These are phyloP conservation scores for Cisticola juncidis DNA, from an alignment of 2,113 vertebrate genomes.

Conservation along the genomic window DNA sequence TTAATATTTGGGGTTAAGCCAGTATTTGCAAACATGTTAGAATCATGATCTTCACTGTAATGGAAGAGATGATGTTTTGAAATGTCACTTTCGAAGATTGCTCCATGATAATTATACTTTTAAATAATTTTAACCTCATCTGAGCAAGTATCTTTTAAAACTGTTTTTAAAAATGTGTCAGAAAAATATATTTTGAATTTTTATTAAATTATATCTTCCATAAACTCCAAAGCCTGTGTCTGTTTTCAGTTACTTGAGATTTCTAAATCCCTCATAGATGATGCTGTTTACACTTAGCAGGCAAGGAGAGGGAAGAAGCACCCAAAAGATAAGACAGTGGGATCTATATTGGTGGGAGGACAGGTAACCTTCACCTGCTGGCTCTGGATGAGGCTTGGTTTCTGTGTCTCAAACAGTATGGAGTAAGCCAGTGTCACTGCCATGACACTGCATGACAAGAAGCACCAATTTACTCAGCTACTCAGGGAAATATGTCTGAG, in stretches of 20 bases:
- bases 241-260: not conserved
- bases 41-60: not conserved
- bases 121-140: not conserved
- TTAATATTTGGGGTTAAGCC: not conserved
- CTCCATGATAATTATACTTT: not conserved
- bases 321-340: not conserved
- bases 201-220: not conserved
- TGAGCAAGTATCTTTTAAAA: not conserved
- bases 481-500: not conserved
- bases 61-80: not conserved
- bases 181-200: not conserved
- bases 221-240: not conserved
- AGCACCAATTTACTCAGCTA: not conserved
- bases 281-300: not conserved
- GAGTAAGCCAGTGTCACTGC: not conserved
- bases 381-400: not conserved
- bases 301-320: not conserved
- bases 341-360: not conserved
- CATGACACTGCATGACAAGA: not conserved
- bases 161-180: not conserved
- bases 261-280: not conserved
- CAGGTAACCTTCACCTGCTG: not conserved
- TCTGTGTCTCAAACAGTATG: not conserved
- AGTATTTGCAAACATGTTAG: not conserved
- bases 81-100: not conserved